Conservation (phyloP, 2,888 invertebrate species). For the Aspidapion aeneum region DNA sequence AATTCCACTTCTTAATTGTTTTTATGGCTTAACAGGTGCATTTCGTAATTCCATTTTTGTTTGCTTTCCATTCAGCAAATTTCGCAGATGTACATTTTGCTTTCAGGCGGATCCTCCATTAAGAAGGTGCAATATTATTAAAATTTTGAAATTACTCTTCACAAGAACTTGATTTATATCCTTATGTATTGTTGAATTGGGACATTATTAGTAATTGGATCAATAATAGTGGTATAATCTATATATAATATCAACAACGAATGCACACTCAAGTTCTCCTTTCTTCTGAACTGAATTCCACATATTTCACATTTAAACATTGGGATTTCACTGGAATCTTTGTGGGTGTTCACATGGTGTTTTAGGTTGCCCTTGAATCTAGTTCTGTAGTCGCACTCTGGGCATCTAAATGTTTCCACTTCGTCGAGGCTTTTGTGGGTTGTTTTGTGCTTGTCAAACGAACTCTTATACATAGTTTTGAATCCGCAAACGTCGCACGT, state of each 20-base stretch:
- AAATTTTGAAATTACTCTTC: too few relatives aligned
- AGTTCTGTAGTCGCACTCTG: conserved; percentile 12
- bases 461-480: background rate
- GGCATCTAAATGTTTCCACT: conserved; percentile 12
- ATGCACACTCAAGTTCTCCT: conserved; percentile 18
- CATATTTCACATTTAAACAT: conserved; percentile 19
- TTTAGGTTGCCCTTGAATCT: background rate
- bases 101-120: too few relatives aligned
- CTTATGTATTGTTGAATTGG: too few relatives aligned
- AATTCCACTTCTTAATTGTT: too few relatives aligned
- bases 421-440: conserved; percentile 10
- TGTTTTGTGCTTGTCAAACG: conserved; percentile 14
- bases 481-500: background rate
- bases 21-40: too few relatives aligned
- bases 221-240: background rate
- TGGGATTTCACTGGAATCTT: conserved; percentile 5
- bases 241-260: conserved; percentile 14
- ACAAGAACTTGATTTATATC: too few relatives aligned
- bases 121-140: too few relatives aligned
- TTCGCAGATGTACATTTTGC: too few relatives aligned
- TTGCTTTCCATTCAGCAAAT: too few relatives aligned
- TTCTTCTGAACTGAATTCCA: conserved; percentile 17
- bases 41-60: too few relatives aligned
- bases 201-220: background rate
- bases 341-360: conserved; percentile 17